Evolutionary conservation across 2,113 vertebrate genomes (phyloP), one percentile per base, ranked within the genome.

Genomic region (Dascyllus trimaculatus): DNA sequence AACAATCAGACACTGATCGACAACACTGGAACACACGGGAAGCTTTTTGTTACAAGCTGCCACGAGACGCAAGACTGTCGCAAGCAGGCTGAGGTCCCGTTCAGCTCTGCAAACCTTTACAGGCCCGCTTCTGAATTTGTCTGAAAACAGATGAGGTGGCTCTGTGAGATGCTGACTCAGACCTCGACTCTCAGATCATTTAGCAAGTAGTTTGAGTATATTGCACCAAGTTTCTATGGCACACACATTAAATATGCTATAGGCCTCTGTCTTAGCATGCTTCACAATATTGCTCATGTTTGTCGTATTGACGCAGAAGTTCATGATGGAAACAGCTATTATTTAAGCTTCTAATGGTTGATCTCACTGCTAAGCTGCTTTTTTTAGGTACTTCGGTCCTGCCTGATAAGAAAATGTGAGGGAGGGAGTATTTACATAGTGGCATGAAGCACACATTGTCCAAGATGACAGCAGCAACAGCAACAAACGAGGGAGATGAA

Each of bases 1-100:
- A 81, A 92, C 89, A 86, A 11, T 84, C 48, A 87, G 71, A 89
- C 86, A 88, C 54, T 61, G 73, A 85, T 45, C 3, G 62, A 92
- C 84, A 29, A 71, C 74, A 85, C 75, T 76, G 35, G 57, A 80
- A 85, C 81, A 58, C 81, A 83, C 72, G 65, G 76, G n/a, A 59
- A 71, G 82, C 46, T 60, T 48, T 63, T 15, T 43, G 52, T 38
- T 17, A 58, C 45, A 71, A 78, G 48, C 60, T 64, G 65, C 10
- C 61, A 68, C 40, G 11, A 71, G 66, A 76, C 51, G 4, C 25
- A 81, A 48, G 21, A 86, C 80, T 51, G 69, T 38, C 15, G 40
- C 43, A 62, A 65, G 43, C 63, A 67, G 74, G 18, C 51, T 60
- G 61, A 76, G 32, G 59, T 38, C 22, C 24, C 38, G 35, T 51